Percentiles rank a stretch among this genome's conserved stretches.
Evolutionary conservation across 1,140 invertebrate species (phyloP).

Genomic region (Archegozetes longisetosus): DNA sequence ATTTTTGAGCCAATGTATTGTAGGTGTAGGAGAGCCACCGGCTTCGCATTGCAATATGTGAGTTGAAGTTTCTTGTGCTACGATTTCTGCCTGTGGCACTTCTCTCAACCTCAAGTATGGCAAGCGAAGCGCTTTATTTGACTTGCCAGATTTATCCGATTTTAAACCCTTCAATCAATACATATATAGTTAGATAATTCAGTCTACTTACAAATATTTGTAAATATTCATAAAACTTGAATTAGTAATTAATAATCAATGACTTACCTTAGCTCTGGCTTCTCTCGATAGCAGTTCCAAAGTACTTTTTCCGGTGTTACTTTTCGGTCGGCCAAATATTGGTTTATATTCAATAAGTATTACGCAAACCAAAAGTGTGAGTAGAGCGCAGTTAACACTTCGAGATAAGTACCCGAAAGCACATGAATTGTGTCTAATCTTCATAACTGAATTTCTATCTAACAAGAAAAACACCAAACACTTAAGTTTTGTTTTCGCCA

Average conservation of each 20-base stretch:
- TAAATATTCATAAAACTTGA: too few species aligned
- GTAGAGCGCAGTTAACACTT: too few species aligned
- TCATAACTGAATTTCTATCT: too few species aligned
- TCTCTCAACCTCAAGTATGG: constrained; percentile 1
- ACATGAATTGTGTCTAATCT: too few species aligned
- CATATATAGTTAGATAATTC: background rate
- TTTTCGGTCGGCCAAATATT: background rate
- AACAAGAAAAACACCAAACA: too few species aligned
- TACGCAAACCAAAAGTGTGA: background rate
- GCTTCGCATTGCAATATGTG: constrained; percentile 33
- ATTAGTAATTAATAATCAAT: background rate
- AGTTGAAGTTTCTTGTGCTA: constrained; percentile 3
- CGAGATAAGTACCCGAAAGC: too few species aligned
- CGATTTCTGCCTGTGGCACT: background rate
- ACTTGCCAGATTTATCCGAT: background rate
- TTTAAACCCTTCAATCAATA: background rate
- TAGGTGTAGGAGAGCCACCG: constrained; percentile 34
- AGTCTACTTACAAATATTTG: background rate
- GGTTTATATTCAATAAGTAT: background rate
- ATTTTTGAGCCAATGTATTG: constrained; percentile 37
- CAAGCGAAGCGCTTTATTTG: background rate
- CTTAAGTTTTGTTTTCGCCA: too few species aligned
- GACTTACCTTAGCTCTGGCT: background rate
- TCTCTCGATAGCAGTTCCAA: background rate
- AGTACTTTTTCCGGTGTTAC: background rate